These are phyloP conservation scores for Aphidius gifuensis DNA, from an alignment of 1,140 invertebrate species.

Conservation along the genomic window DNA sequence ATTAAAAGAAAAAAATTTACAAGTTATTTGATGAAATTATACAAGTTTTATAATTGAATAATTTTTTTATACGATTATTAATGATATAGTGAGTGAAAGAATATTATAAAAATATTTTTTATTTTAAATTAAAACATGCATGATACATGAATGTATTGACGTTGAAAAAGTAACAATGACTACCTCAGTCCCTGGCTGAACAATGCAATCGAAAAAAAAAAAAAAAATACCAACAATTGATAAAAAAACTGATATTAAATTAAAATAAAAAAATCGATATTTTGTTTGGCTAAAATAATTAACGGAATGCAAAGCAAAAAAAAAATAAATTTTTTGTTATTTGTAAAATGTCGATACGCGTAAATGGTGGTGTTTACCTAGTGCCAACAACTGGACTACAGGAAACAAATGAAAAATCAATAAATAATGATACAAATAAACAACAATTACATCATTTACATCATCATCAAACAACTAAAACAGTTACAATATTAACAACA, in stretches of 20 bases:
- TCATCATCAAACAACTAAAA: conserved; percentile 54
- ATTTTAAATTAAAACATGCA: too few relatives aligned
- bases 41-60: too few relatives aligned
- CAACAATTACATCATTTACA: conserved; percentile 39
- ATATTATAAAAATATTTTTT: too few relatives aligned
- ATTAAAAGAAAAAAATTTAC: too few relatives aligned
- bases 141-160: too few relatives aligned
- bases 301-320: too few relatives aligned
- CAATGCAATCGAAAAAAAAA: not conserved
- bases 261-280: not conserved
- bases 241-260: conserved; percentile 2
- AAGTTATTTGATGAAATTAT: too few relatives aligned
- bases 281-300: too few relatives aligned
- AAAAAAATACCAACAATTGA: too few relatives aligned
- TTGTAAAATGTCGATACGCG: conserved; percentile 50
- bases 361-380: conserved; percentile 51
- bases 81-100: too few relatives aligned
- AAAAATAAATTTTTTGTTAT: not conserved
- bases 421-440: conserved; percentile 29
- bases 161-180: conserved; percentile 2
- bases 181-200: conserved; percentile 10
- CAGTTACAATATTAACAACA: conserved; percentile 61
- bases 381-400: conserved; percentile 39
- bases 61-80: too few relatives aligned
- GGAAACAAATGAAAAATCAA: conserved; percentile 37